Base-by-base conservation (phyloP, 2,888 invertebrate genomes). In the Gryllus longicercus region DNA sequence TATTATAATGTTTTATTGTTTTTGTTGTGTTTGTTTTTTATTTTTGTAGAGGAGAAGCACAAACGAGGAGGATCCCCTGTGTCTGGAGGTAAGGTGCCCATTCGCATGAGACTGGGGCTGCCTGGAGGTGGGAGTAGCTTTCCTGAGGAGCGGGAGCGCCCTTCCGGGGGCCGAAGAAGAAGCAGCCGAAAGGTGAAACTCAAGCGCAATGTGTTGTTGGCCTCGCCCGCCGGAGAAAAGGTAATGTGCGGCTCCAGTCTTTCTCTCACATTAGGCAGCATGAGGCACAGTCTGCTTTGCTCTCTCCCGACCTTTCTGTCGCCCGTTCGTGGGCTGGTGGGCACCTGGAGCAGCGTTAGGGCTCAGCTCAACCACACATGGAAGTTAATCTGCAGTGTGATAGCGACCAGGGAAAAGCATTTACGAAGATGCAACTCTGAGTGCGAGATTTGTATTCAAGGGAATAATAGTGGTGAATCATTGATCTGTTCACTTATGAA, bases 71-170 rank as follows among this genome's bases (percentile, higher is more conserved):
- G n/a, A 1, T 18, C 49, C 11, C 51, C 76, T 11, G 75, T 75
- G 49, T 76, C 76, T 82, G 86, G 85, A 63, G 63, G 63, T 63
- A 87, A 87, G 84, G 82, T 87, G 81, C 87, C 88, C 79, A 87
- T 88, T 80, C 87, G 86, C 82, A 83, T 87, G 84, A 85, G 88
- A 74, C 83, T 88, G 83, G 88, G 88, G 5, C 51, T 78, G 14
- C 80, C 78, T 16, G 51, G 75, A 5, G 38, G 51, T 8, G 76
- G 63, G 10, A n/a, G 50, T 18, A 50, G 25, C 49, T 49, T 23
- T 2, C 50, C 23, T 11, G 50, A 25, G 23, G 23, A 51, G 23
- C 50, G n/a, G 25, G 78, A 78, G 11, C 50, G 51, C 16, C 50
- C 23, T n/a, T 10, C n/a, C 8, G 50, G 74, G 18, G 51, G 50